These are phyloP conservation scores for Drosophila neoperkinsi DNA, from an alignment of 2,888 invertebrate species.

Conservation along the genomic window DNA sequence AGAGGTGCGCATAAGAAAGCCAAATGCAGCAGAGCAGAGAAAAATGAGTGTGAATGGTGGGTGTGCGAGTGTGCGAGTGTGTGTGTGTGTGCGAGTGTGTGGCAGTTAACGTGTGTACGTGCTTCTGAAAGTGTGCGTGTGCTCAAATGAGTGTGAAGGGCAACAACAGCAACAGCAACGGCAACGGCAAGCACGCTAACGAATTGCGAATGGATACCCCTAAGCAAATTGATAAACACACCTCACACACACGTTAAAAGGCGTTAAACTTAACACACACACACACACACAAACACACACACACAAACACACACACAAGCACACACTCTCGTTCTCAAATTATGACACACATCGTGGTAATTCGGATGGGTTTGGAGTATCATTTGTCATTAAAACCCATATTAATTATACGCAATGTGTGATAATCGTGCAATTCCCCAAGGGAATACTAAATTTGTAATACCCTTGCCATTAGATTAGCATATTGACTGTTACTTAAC, in stretches of 20 bases:
- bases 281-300: slow-evolving; percentile 1
- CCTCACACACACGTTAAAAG: slow-evolving; percentile 13
- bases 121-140: slow-evolving; percentile 28
- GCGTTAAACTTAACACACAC: slow-evolving; percentile 12
- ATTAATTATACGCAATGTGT: slow-evolving; percentile 70
- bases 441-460: neutral
- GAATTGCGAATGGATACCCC: slow-evolving; percentile 36
- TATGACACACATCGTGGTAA: neutral
- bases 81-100: slow-evolving; percentile 26
- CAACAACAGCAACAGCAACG: slow-evolving; percentile 23
- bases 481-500: neutral
- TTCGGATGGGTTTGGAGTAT: neutral
- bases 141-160: slow-evolving; percentile 31
- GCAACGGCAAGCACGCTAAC: slow-evolving; percentile 24
- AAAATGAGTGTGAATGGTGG: slow-evolving; percentile 18
- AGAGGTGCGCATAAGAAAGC: slow-evolving; percentile 27
- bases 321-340: slow-evolving; percentile 6
- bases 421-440: slow-evolving; percentile 30
- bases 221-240: slow-evolving; percentile 63
- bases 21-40: slow-evolving; percentile 18
- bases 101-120: slow-evolving; percentile 3
- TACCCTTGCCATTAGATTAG: slow-evolving; percentile 17
- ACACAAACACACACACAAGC: neutral
- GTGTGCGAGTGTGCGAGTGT: slow-evolving; percentile 22
- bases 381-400: slow-evolving; percentile 45